These are phyloP conservation scores for Lepidocyrtinus sp. DNA, from an alignment of 2,888 invertebrate genomes.

Conservation along the genomic window DNA sequence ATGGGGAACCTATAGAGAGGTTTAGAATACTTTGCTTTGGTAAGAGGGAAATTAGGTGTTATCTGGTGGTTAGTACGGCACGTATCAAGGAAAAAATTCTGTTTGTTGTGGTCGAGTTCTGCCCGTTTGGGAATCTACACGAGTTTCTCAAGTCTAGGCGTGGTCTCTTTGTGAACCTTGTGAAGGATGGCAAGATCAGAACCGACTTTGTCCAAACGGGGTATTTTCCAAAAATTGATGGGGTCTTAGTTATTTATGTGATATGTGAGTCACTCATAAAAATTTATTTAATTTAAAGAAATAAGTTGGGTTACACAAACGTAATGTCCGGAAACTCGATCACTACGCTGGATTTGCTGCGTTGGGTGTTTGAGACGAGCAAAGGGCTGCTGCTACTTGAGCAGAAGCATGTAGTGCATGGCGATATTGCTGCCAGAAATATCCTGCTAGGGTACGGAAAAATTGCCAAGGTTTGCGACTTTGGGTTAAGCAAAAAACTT, in stretches of 20 bases:
- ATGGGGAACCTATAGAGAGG: no score
- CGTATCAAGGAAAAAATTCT: slow-evolving; percentile 51
- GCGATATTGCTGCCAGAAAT: slow-evolving; percentile 57
- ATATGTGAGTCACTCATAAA: neutral
- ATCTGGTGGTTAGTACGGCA: slow-evolving; percentile 16
- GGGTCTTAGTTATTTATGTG: neutral
- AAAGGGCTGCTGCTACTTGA: slow-evolving; percentile 57
- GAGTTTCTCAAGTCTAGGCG: slow-evolving; percentile 60
- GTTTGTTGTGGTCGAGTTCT: slow-evolving; percentile 63
- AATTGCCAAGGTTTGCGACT: slow-evolving; percentile 58
- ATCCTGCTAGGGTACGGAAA: slow-evolving; percentile 51
- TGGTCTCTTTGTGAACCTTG: slow-evolving; percentile 57
- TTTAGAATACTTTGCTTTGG: no score
- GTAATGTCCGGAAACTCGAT: neutral
- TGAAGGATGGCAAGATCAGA: slow-evolving; percentile 53
- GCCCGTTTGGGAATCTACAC: slow-evolving; percentile 60
- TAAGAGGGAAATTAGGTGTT: neutral
- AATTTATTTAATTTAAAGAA: neutral
- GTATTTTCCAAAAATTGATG: neutral
- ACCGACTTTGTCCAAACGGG: neutral
- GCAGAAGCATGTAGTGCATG: slow-evolving; percentile 58
- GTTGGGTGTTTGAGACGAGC: slow-evolving; percentile 54
- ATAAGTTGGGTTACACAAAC: slow-evolving; percentile 32
- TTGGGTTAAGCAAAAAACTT: slow-evolving; percentile 56
- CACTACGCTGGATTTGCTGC: slow-evolving; percentile 54